phyloP scores from a whole-genome alignment of 2,797 vertebrate genomes.

The Sebastes melanostomus region DNA sequence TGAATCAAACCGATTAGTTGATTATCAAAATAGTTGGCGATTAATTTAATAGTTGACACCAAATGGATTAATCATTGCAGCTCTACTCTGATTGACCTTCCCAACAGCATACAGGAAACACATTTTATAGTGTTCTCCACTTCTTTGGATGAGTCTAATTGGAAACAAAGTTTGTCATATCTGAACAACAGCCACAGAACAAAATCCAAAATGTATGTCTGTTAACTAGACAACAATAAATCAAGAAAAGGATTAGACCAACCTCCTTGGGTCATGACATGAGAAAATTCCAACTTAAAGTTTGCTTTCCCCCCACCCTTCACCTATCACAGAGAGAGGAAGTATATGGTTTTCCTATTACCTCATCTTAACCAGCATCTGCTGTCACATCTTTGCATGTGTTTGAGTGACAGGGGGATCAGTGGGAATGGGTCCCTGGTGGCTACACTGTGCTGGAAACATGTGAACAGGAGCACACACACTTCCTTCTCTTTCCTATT shows the following conservation, averaged over 20 bases:
- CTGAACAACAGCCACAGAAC: not conserved
- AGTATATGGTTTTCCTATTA: constrained; percentile 69
- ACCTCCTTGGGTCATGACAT: not conserved
- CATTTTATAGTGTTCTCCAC: not conserved
- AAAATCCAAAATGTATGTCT: not conserved
- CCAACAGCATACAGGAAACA: not conserved
- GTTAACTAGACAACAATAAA: not conserved
- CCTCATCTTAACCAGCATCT: constrained; percentile 54
- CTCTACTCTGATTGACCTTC: not conserved
- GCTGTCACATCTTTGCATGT: constrained; percentile 42
- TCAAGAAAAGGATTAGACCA: not conserved
- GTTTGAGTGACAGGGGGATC: constrained; percentile 55
- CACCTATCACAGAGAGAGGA: not conserved
- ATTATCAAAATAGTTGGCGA: too few relatives aligned
- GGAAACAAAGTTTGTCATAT: not conserved
- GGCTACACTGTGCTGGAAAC: constrained; percentile 45
- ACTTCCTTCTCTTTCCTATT: constrained; percentile 35
- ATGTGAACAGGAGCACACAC: constrained; percentile 56
- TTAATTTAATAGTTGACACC: too few relatives aligned
- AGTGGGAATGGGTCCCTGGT: constrained; percentile 58
- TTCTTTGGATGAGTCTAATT: not conserved
- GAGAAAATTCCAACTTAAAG: constrained; percentile 5
- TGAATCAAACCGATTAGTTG: too few relatives aligned
- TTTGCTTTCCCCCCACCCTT: not conserved
- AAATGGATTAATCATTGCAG: too few relatives aligned